Base-by-base conservation (phyloP, 2,888 invertebrate genomes). In the Oscheius sp. region DNA sequence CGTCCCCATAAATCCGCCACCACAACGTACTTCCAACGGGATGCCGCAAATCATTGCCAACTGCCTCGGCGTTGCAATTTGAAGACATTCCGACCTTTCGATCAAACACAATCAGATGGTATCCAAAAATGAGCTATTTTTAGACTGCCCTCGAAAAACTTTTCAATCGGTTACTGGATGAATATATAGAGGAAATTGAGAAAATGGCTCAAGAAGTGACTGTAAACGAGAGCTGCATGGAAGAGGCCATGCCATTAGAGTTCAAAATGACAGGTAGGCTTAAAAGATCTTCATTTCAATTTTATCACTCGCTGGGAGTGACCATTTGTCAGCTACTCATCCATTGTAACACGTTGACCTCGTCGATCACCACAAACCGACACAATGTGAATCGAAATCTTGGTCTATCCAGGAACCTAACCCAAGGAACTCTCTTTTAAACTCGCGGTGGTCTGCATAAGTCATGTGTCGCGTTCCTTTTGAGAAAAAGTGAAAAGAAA, bases 161-260 rank as follows among this genome's bases (percentile, higher is more conserved):
- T 50, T 76, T 86, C 32, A 81, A 85, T 63, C 78, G 80, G 29
- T 57, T 86, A 21, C 65, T 87, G 11, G 83, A 86, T 58, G 84
- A 87, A 58, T 87, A 86, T 73, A 84, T 87, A n/a, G 83, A 85
- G 21, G 86, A 87, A 70, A 84, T 87, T 32, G 86, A 87, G 73
- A 86, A 87, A 68, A 87, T 87, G 83, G 87, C 87, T 32, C 78
- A 82, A n/a, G 81, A 84, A 35, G 87, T 87, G 13, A 75, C 78
- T 7, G 77, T 82, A 48, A 79, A 84, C 10, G 86, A 87, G 50
- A 77, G 74, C 2, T 73, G 82, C 13, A 71, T 73, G 7, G 87
- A 87, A 50, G 86, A 87, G 74, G 82, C 84, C 1, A 84, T 81
- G 35, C 87, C 87, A 1, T 79, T 87, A 37, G 85, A 85, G 58